Evolutionary conservation across 2,797 vertebrate species (phyloP).

Genomic region (Coranthus polyacanthus): DNA sequence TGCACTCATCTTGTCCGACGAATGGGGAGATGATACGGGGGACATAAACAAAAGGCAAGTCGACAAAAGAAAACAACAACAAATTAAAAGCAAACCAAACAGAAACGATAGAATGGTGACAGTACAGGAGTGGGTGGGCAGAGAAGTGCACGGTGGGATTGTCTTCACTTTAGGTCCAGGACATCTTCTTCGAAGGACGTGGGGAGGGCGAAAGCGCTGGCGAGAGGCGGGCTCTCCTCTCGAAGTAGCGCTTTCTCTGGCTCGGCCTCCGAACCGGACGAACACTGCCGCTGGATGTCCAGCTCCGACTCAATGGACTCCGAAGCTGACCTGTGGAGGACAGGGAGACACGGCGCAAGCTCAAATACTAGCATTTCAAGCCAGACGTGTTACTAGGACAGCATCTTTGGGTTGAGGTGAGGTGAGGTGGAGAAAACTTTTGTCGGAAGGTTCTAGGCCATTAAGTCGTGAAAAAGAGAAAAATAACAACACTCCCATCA

Average conservation of each 20-base stretch:
- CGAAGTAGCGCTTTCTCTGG: conserved; percentile 80
- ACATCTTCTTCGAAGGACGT: conserved; percentile 92
- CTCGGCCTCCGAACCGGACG: conserved; percentile 86
- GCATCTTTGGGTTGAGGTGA: background rate
- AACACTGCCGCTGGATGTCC: conserved; percentile 84
- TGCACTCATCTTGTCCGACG: conserved; percentile 48
- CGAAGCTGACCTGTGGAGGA: conserved; percentile 85
- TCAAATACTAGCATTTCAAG: background rate
- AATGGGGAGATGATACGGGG: conserved; percentile 38
- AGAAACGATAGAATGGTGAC: conserved; percentile 52
- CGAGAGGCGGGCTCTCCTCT: conserved; percentile 85
- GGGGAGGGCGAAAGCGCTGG: conserved; percentile 85
- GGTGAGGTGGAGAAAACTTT: no score
- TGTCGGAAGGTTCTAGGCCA: no score
- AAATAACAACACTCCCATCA: no score
- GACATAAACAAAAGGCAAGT: conserved; percentile 23
- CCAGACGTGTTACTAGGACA: background rate
- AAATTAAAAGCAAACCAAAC: conserved; percentile 51
- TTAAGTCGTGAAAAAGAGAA: no score
- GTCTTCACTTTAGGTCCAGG: conserved; percentile 95
- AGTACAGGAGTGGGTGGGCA: conserved; percentile 48
- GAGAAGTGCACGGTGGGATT: conserved; percentile 79
- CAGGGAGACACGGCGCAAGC: conserved; percentile 12
- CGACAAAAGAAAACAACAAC: conserved; percentile 26
- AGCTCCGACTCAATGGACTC: conserved; percentile 86